Evolutionary conservation across 2,888 invertebrate genomes (phyloP), one percentile per base, ranked within the genome.

Genomic region (Tinea trinotella): DNA sequence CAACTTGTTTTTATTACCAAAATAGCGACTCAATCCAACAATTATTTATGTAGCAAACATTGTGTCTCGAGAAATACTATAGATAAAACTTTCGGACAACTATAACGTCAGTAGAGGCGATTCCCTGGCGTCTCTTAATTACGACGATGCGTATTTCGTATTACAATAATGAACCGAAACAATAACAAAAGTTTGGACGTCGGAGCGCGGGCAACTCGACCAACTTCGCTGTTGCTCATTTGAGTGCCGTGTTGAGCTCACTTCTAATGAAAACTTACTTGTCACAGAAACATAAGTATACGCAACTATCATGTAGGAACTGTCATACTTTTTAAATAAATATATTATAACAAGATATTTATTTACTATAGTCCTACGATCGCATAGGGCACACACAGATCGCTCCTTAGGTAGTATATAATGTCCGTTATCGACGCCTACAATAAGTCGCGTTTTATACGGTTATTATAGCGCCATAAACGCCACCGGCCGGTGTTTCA

Each of bases 391-490:
- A 50, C 12, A 24, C 24, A 50, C 12, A 24, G 69, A 70, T 74
- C 68, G 20, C 19, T 20, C 9, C 74, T 77, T 70, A 70, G 68
- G 75, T 71, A 76, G 76, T 83, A 73, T 61, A 62, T 76, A 81
- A 74, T 73, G 79, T 76, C 76, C 72, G 79, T 75, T 82, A 85
- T 85, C 81, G 83, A 77, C 76, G 78, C 74, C 76, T 78, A 82
- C 83, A 85, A 85, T 83, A 84, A 84, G 83, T 84, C 81, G 80
- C 77, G 74, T 85, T 87, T 86, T 85, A 86, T 86, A 84, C 72
- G 81, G 82, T 83, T 85, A 87, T 86, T 85, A 85, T 84, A 82
- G 83, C 76, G 71, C 77, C 76, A 83, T 86, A 85, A 85, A 82
- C 75, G 80, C 76, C 83, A 82, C 82, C 81, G 83, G 84, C 74